These are phyloP conservation scores for Rhegmatorhina hoffmannsi DNA, from an alignment of 2,113 vertebrate genomes.

Conservation along the genomic window DNA sequence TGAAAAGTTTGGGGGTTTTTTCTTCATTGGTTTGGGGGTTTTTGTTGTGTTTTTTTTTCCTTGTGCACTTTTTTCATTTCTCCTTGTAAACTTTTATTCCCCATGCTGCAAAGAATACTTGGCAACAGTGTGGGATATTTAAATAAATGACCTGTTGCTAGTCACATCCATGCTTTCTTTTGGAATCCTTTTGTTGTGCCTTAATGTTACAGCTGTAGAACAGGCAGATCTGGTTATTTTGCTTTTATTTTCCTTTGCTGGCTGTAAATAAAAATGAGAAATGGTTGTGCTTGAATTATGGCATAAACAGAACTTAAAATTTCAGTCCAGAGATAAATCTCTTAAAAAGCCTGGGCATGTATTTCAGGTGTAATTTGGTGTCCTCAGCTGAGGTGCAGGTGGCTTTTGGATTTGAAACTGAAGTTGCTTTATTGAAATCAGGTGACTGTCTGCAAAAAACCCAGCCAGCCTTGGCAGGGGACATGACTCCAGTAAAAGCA, in stretches of 20 bases:
- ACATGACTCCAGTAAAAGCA: neutral
- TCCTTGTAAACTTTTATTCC: neutral
- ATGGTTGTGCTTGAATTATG: neutral
- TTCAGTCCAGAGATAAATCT: neutral
- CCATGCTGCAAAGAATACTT: neutral
- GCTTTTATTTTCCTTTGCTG: neutral
- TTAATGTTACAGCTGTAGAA: neutral
- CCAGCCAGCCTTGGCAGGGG: neutral
- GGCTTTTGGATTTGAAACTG: neutral
- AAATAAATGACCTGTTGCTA: neutral
- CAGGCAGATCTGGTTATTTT: neutral
- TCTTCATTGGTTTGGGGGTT: neutral
- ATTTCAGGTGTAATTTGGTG: neutral
- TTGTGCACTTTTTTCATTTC: neutral
- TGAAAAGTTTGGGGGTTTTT: accelerated
- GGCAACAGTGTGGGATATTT: neutral
- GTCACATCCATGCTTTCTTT: neutral
- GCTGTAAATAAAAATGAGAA: neutral
- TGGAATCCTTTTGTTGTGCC: neutral
- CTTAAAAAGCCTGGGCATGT: neutral
- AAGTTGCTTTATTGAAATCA: neutral
- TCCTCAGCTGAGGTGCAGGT: neutral
- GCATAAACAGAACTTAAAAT: neutral
- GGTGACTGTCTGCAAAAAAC: neutral
- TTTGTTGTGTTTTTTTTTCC: neutral